Evolutionary conservation across 2,888 invertebrate species (phyloP).

Genomic region (Helicoverpa assulta): DNA sequence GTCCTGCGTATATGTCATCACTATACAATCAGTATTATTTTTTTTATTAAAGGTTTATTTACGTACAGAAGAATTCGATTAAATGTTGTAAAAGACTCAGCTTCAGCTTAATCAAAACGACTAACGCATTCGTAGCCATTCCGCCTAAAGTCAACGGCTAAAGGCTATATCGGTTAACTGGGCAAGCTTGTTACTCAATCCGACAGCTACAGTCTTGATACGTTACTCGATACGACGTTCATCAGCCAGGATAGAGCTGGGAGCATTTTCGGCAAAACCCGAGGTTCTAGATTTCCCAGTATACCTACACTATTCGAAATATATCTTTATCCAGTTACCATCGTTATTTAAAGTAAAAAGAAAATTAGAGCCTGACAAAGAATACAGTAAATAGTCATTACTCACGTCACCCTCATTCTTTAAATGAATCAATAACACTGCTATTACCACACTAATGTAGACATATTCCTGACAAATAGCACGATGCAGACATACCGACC

Average conservation of each 20-base stretch:
- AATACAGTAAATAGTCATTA: slow-evolving; percentile 47
- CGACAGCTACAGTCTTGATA: slow-evolving; percentile 5
- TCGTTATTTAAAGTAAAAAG: neutral
- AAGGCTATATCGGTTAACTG: neutral
- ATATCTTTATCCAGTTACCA: neutral
- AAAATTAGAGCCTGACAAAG: slow-evolving; percentile 6
- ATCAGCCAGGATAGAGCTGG: slow-evolving; percentile 16
- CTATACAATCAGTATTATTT: no score
- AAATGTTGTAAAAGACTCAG: no score
- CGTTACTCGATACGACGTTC: slow-evolving; percentile 30
- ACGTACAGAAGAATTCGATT: no score
- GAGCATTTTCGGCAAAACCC: neutral
- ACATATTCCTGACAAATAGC: slow-evolving; percentile 51
- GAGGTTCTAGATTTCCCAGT: neutral
- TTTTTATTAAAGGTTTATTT: no score
- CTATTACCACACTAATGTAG: slow-evolving; percentile 41
- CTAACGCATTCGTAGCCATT: slow-evolving; percentile 1
- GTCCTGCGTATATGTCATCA: no score
- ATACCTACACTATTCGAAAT: neutral
- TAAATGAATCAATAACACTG: slow-evolving; percentile 42
- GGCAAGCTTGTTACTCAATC: slow-evolving; percentile 16
- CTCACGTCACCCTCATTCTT: slow-evolving; percentile 32
- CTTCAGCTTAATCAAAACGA: no score
- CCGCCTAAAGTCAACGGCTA: neutral
- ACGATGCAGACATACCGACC: slow-evolving; percentile 17